Base-by-base conservation (phyloP, 1,140 invertebrate genomes). In the Centruroides sculpturatus region DNA sequence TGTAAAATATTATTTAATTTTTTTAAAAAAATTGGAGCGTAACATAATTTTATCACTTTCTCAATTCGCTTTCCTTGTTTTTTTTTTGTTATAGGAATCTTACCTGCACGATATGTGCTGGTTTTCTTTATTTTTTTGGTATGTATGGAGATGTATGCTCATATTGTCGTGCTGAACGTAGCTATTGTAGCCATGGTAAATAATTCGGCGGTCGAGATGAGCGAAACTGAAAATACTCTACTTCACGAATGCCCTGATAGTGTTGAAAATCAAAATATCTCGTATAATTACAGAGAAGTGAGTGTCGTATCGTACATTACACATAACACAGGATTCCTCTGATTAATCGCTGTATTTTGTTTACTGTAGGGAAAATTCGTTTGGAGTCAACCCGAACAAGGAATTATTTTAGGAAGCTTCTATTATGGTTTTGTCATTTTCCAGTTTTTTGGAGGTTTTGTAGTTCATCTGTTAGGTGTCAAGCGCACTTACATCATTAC, bases 121-220 rank as follows among this genome's bases (percentile, higher is more conserved):
- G 35, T 36, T 36, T 7, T 36, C 5, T 36, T 53, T 7, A 53
- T 1, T 23, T 53, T 53, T 36, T 5, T 53, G 23, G 51, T 23
- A 6, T 53, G 23, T 7, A 36, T 23, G 23, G 23, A 34, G 7
- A 23, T 92, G 0, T 97, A 98, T 74, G 82, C 92, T 57, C 89
- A 96, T 86, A 78, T 92, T 57, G 93, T 92, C 13, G 96, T 96
- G 72, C 86, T 98, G 81, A 95, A 90, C 3, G 89, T 97, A 41
- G 92, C 92, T 11, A 93, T 98, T 66, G 92, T 98, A 53, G 91
- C 90, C 11, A 98, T 97, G 93, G 90, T 94, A 67, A 81, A 85
- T 59, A 76, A 34, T 12, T 57, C 61, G 8, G 56, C 56, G 11
- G 36, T 54, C 6, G 51, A 53, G 51, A 36, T 36, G 35, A 36